A percentile compares a stretch with the other conserved stretches of the same genome.
These are phyloP conservation scores for Tridacna gigas DNA, from an alignment of 2,888 invertebrate species.

Conservation along the genomic window DNA sequence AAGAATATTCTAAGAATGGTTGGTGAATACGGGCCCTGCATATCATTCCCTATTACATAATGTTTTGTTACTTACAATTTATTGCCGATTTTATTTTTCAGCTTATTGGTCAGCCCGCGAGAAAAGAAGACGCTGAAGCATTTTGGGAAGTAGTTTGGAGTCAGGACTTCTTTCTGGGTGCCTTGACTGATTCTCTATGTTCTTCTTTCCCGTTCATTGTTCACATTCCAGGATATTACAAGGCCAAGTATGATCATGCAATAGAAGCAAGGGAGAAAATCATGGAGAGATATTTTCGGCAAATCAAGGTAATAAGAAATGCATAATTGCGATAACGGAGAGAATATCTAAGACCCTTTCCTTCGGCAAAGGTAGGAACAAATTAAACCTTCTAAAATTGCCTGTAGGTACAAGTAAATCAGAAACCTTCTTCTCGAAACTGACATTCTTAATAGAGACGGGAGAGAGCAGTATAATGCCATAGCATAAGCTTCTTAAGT, in stretches of 20 bases:
- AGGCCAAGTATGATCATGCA: neutral
- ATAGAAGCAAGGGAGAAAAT: neutral
- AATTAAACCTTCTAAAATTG: no score
- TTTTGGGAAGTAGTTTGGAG: conserved; percentile 1
- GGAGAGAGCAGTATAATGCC: no score
- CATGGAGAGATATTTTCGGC: neutral
- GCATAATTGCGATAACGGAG: neutral
- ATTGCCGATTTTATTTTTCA: neutral
- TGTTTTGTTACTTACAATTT: no score
- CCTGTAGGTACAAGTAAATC: no score
- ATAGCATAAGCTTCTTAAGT: no score
- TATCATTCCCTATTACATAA: no score
- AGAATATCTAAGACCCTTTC: no score
- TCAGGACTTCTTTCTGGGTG: conserved; percentile 3
- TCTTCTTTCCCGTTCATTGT: neutral
- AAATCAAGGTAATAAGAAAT: neutral
- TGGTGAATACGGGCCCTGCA: no score
- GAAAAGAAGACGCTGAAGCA: neutral
- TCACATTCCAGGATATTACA: neutral
- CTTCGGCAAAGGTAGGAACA: no score
- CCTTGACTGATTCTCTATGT: neutral
- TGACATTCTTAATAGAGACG: no score
- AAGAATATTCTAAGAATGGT: no score
- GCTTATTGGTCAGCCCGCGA: neutral
- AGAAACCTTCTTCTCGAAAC: no score